Conservation (phyloP, 2,797 vertebrate species). For the Saxicola maurus region DNA sequence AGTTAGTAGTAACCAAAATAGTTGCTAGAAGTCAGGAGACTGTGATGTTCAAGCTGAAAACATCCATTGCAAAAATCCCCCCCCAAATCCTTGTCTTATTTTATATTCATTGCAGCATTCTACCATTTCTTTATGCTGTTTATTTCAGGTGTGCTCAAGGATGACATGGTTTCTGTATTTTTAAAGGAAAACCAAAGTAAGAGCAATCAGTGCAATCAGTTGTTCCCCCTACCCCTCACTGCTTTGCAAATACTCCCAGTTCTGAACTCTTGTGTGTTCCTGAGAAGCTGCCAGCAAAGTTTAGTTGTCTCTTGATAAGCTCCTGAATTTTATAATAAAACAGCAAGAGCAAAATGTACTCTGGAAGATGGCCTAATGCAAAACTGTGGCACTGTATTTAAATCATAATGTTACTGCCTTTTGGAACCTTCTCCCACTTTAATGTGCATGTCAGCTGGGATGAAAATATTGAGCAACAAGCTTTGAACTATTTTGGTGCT, state of each 20-base stretch:
- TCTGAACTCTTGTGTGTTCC: not conserved
- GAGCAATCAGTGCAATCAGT: not conserved
- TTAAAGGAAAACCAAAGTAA: not conserved
- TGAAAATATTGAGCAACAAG: conserved; percentile 36
- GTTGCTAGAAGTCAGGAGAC: not conserved
- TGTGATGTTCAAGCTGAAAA: not conserved
- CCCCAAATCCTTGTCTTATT: not conserved
- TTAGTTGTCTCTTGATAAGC: conserved; percentile 3
- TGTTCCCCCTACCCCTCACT: not conserved
- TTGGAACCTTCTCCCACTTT: not conserved
- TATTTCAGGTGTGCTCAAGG: not conserved
- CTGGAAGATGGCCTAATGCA: conserved; percentile 25
- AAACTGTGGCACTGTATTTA: not conserved
- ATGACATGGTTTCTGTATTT: not conserved
- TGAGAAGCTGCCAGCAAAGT: conserved; percentile 1
- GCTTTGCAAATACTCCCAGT: not conserved
- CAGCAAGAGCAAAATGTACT: conserved; percentile 37
- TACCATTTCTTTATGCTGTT: not conserved
- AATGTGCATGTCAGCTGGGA: not conserved
- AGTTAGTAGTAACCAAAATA: not conserved
- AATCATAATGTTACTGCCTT: conserved; percentile 8
- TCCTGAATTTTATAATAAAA: conserved; percentile 19
- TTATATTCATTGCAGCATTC: not conserved
- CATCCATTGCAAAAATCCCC: not conserved
- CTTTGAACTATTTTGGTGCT: conserved; percentile 51